phyloP scores from a whole-genome alignment of 1,140 invertebrate species.

The Dreissena rostriformis region DNA sequence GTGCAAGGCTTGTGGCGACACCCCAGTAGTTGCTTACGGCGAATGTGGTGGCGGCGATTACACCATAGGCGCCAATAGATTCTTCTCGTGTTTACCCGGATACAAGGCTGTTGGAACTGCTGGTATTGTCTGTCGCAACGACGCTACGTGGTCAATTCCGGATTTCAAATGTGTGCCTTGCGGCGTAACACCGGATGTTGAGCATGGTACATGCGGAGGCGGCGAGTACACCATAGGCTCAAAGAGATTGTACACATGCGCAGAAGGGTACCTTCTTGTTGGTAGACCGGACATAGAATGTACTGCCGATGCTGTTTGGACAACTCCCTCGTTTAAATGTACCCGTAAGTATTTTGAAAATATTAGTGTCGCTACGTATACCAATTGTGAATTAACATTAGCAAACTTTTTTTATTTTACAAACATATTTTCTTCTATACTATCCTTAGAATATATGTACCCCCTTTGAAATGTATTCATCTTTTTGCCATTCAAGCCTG shows the following conservation, averaged over 20 bases:
- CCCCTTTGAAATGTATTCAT: too few species aligned
- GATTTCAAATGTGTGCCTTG: slow-evolving; percentile 45
- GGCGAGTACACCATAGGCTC: slow-evolving; percentile 18
- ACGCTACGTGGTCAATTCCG: slow-evolving; percentile 29
- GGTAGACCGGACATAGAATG: slow-evolving; percentile 36
- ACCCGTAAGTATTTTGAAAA: background rate
- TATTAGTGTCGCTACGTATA: background rate
- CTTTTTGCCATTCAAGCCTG: slow-evolving; percentile 16
- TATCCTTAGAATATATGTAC: too few species aligned
- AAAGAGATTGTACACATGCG: slow-evolving; percentile 1
- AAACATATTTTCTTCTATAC: too few species aligned
- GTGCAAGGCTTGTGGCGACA: slow-evolving; percentile 16
- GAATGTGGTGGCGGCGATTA: slow-evolving; percentile 20
- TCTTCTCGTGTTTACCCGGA: background rate
- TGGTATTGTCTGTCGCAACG: background rate
- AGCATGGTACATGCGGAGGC: slow-evolving; percentile 15
- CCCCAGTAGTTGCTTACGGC: slow-evolving; percentile 13
- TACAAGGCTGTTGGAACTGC: background rate
- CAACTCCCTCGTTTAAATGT: background rate
- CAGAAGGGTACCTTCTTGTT: slow-evolving; percentile 16
- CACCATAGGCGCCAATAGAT: slow-evolving; percentile 14
- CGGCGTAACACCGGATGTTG: slow-evolving; percentile 18
- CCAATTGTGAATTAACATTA: too few species aligned
- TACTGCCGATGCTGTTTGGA: slow-evolving; percentile 7
- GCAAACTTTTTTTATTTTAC: too few species aligned